phyloP scores from a whole-genome alignment of 2,113 vertebrate genomes.

The Puffinus mauretanicus region DNA sequence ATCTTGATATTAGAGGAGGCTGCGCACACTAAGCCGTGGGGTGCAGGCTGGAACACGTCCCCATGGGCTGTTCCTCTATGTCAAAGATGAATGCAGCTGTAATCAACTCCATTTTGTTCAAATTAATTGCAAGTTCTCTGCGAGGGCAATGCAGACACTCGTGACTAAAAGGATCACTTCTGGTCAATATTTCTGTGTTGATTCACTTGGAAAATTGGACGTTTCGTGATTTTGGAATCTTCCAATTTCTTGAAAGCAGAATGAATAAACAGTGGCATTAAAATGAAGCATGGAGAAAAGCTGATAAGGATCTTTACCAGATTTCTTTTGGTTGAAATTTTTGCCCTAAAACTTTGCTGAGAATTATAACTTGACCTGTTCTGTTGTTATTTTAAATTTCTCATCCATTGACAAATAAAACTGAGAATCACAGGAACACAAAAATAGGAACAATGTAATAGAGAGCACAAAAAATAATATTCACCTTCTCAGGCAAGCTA shows the following conservation, averaged over 20 bases:
- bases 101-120: neutral
- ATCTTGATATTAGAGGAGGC: neutral
- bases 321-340: neutral
- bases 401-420: neutral
- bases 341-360: neutral
- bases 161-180: neutral
- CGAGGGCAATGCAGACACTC: neutral
- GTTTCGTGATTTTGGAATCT: neutral
- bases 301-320: neutral
- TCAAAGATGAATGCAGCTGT: neutral
- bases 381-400: neutral
- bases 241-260: neutral
- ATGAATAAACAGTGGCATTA: neutral
- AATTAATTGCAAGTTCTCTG: neutral
- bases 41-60: slow-evolving; percentile 30
- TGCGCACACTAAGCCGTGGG: neutral
- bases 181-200: neutral
- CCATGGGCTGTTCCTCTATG: neutral
- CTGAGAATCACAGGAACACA: neutral
- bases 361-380: neutral
- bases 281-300: neutral
- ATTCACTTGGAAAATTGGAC: neutral
- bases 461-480: neutral
- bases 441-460: neutral
- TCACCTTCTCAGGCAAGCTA: neutral